Base-by-base conservation (phyloP, 2,797 vertebrate species). In the Parambassis ranga region DNA sequence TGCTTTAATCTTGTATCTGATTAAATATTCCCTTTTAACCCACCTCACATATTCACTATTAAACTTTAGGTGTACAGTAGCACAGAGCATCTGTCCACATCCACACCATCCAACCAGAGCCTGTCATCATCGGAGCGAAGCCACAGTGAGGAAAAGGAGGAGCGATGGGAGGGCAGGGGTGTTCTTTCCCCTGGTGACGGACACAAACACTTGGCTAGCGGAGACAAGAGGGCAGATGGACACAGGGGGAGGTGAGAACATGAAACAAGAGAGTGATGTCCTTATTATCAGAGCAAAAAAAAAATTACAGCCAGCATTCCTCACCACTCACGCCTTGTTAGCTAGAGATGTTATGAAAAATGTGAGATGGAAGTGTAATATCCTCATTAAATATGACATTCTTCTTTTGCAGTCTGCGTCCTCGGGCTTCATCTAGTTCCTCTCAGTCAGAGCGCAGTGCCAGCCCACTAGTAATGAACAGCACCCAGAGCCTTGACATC, bases 31-130 rank as follows among this genome's bases (percentile, higher is more conserved):
- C 31, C 30, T 18, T 37, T 23, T 26, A 23, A 36, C 15, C 13
- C 15, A 26, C 24, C 1, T 24, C 0, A 7, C 14, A 9, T 44
- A 24, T 28, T 44, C 19, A 9, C 14, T 28, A 2, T 50, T 20
- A 7, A 52, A 11, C 27, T 71, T 15, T 58, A 98, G 96, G 96
- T 97, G 50, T 98, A 97, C 82, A 94, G 95, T 91, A 97, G 96
- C 86, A 94, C 95, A 0, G 96, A 98, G 77, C 93, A 94, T 77
- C 89, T 98, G 80, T 95, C 95, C 0, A 91, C 89, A 14, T 95
- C 95, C 0, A 92, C 89, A 1, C 93, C 93, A 8, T 92, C 94
- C 67, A 87, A 86, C 6, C 90, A 92, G 19, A 92, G 91, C 72
- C 87, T 92, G 10, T 91, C 92, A 0, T 91, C 93, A 0, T 92